phyloP scores from a whole-genome alignment of 2,888 invertebrate genomes.

The Drosophila nigricruria region DNA sequence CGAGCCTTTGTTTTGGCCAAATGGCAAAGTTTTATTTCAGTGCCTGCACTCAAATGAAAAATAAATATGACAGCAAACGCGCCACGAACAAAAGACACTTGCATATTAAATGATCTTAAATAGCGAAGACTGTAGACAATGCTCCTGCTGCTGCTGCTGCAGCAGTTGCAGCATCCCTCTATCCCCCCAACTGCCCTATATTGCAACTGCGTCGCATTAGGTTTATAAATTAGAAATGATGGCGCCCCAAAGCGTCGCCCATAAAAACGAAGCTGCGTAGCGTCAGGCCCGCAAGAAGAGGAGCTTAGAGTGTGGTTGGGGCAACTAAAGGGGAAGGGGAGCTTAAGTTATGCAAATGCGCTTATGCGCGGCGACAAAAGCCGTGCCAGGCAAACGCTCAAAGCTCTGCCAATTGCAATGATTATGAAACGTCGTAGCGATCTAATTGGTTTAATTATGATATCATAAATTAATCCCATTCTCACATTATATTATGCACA shows the following conservation, averaged over 20 bases:
- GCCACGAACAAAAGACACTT: conserved; percentile 72
- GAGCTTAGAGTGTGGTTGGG: neutral
- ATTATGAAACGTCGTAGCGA: conserved; percentile 43
- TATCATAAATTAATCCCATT: conserved; percentile 72
- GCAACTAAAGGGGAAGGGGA: neutral
- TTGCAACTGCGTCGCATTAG: conserved; percentile 72
- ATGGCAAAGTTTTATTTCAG: conserved; percentile 79
- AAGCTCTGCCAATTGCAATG: conserved; percentile 48
- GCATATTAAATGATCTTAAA: conserved; percentile 82
- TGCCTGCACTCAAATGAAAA: conserved; percentile 76
- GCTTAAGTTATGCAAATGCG: conserved; percentile 77
- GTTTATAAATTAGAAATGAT: conserved; percentile 81
- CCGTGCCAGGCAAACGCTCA: conserved; percentile 44
- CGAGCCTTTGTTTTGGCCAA: conserved; percentile 72
- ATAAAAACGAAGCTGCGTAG: conserved; percentile 40
- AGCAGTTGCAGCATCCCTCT: conserved; percentile 4
- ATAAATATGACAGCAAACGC: conserved; percentile 76
- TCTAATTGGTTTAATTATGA: conserved; percentile 78
- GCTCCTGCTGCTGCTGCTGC: conserved; percentile 6
- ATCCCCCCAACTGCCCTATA: neutral
- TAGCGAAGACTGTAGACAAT: conserved; percentile 75
- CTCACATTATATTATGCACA: conserved; percentile 37
- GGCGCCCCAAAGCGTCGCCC: conserved; percentile 54
- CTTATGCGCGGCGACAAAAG: conserved; percentile 66
- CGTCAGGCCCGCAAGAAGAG: conserved; percentile 1